A percentile compares a stretch with the other conserved stretches of the same genome.
These are phyloP conservation scores for Microchirus variegatus DNA, from an alignment of 2,797 vertebrate species.

Conservation along the genomic window DNA sequence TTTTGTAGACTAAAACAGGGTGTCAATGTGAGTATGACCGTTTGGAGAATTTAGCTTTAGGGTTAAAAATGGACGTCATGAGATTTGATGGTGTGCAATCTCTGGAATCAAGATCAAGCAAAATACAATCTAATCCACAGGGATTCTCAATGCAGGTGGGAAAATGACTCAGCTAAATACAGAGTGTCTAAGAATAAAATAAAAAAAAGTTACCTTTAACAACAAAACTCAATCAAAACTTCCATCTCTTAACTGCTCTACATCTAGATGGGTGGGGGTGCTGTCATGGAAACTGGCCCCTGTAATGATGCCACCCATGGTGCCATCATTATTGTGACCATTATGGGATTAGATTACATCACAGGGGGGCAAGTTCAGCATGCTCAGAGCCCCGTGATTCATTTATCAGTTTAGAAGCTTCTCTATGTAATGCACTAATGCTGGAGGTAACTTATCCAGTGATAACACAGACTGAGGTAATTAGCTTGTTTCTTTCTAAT, in stretches of 20 bases:
- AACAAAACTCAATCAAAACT: conserved; percentile 21
- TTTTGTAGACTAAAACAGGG: conserved; percentile 7
- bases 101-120: conserved; percentile 4
- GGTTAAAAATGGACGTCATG: conserved; percentile 19
- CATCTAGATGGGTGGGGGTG: conserved; percentile 17
- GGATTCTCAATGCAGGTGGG: conserved; percentile 40
- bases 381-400: conserved; percentile 45
- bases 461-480: conserved; percentile 43
- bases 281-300: conserved; percentile 65
- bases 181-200: conserved; percentile 43
- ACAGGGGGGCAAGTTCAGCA: conserved; percentile 27
- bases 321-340: conserved; percentile 62
- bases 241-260: neutral
- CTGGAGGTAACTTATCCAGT: conserved; percentile 50
- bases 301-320: conserved; percentile 63
- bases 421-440: conserved; percentile 17
- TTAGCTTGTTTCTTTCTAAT: conserved; percentile 45
- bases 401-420: conserved; percentile 50
- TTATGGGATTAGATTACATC: conserved; percentile 69
- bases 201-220: conserved; percentile 30
- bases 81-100: conserved; percentile 7
- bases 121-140: neutral
- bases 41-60: neutral
- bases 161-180: conserved; percentile 37
- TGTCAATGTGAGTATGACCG: neutral